Conservation (phyloP, 2,888 invertebrate species). For the Matsumyia berberina region DNA sequence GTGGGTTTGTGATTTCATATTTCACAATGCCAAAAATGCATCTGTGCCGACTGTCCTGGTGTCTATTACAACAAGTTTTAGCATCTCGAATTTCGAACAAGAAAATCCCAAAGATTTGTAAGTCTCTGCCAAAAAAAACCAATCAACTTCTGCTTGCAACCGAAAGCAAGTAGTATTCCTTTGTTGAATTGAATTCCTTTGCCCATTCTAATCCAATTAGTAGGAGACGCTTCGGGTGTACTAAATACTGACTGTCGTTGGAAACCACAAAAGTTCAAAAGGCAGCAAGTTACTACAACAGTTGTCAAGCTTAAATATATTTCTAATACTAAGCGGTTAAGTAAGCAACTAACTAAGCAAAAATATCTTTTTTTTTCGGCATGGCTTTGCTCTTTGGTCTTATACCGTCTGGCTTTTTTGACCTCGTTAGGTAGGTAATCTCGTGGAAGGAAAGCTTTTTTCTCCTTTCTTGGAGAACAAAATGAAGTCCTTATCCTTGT, state of each 20-base stretch:
- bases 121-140: slow-evolving; percentile 7
- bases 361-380: not conserved
- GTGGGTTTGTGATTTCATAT: slow-evolving; percentile 8
- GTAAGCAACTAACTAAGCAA: slow-evolving; percentile 63
- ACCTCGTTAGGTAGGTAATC: slow-evolving; percentile 75
- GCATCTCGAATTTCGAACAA: slow-evolving; percentile 39
- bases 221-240: slow-evolving; percentile 33
- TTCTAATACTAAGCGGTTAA: slow-evolving; percentile 70
- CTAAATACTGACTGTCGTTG: slow-evolving; percentile 60
- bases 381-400: slow-evolving; percentile 2
- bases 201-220: slow-evolving; percentile 70
- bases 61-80: not conserved
- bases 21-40: not conserved
- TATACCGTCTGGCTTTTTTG: slow-evolving; percentile 73
- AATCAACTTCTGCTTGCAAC: slow-evolving; percentile 3
- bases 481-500: slow-evolving; percentile 54
- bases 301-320: slow-evolving; percentile 63
- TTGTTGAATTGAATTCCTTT: slow-evolving; percentile 33
- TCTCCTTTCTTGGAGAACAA: slow-evolving; percentile 34
- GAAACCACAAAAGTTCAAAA: slow-evolving; percentile 71
- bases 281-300: slow-evolving; percentile 57
- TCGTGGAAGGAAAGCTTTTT: slow-evolving; percentile 70
- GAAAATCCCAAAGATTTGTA: slow-evolving; percentile 60
- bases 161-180: slow-evolving; percentile 10
- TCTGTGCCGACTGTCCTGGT: not conserved